Conservation (phyloP, 1,140 invertebrate species). For the Calycopis cecrops region DNA sequence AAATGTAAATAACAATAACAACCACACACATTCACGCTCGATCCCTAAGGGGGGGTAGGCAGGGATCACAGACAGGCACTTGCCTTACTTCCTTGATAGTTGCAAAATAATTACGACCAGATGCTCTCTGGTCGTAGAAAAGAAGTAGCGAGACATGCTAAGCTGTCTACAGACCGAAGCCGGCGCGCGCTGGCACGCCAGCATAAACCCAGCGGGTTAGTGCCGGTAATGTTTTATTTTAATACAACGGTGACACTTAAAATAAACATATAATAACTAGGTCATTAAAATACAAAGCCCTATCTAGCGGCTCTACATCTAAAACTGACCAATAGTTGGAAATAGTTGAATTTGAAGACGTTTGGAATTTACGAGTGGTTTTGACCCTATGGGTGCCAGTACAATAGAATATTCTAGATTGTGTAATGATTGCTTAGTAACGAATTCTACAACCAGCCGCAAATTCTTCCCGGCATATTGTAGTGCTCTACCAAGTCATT, state of each 20-base stretch:
- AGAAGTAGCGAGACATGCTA: too few species aligned
- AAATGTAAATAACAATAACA: neutral
- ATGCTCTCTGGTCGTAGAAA: too few species aligned
- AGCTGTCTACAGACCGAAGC: too few species aligned
- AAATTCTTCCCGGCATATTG: conserved; percentile 2
- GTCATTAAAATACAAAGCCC: conserved; percentile 4
- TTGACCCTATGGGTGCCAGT: conserved; percentile 57
- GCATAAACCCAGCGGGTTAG: too few species aligned
- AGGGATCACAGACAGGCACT: too few species aligned
- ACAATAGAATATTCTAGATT: conserved; percentile 53
- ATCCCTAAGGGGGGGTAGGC: too few species aligned
- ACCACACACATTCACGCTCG: neutral
- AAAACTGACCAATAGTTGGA: conserved; percentile 59
- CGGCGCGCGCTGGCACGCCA: too few species aligned
- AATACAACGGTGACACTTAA: too few species aligned
- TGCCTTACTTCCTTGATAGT: too few species aligned
- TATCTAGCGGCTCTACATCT: conserved; percentile 41
- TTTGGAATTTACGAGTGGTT: conserved; percentile 68
- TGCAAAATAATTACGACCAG: too few species aligned
- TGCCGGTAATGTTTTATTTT: too few species aligned
- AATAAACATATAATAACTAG: neutral
- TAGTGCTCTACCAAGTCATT: neutral
- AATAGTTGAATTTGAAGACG: conserved; percentile 73
- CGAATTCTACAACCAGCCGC: conserved; percentile 39
- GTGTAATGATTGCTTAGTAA: conserved; percentile 52